These are phyloP conservation scores for Onychostruthus taczanowskii DNA, from an alignment of 2,113 vertebrate species.

Conservation along the genomic window DNA sequence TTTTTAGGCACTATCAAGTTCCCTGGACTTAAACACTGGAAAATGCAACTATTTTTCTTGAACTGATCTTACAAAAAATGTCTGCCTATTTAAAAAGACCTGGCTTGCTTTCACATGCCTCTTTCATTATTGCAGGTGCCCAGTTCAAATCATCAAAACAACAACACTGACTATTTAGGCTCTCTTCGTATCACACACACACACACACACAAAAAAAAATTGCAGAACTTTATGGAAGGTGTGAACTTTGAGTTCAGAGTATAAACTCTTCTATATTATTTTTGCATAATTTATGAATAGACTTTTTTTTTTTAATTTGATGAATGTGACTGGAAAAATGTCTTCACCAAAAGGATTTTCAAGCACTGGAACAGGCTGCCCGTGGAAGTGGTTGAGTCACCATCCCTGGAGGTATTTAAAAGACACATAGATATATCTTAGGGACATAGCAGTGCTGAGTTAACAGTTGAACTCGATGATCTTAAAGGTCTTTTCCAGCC, in stretches of 20 bases:
- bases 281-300: neutral
- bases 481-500: neutral
- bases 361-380: neutral
- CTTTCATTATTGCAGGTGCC: neutral
- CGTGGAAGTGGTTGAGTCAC: neutral
- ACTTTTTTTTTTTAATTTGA: neutral
- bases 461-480: neutral
- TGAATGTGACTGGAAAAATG: neutral
- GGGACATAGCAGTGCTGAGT: neutral
- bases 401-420: neutral
- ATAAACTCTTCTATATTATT: neutral
- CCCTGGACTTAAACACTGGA: neutral
- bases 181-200: neutral
- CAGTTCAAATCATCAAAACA: neutral
- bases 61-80: neutral
- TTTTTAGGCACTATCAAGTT: neutral
- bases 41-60: neutral
- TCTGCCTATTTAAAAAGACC: neutral
- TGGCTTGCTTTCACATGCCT: neutral
- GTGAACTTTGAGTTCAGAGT: neutral
- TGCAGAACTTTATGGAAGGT: neutral
- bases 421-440: neutral
- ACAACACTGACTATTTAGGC: neutral
- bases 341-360: neutral
- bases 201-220: neutral